phyloP scores from a whole-genome alignment of 2,888 invertebrate genomes.

The Tubiluchus corallicola region DNA sequence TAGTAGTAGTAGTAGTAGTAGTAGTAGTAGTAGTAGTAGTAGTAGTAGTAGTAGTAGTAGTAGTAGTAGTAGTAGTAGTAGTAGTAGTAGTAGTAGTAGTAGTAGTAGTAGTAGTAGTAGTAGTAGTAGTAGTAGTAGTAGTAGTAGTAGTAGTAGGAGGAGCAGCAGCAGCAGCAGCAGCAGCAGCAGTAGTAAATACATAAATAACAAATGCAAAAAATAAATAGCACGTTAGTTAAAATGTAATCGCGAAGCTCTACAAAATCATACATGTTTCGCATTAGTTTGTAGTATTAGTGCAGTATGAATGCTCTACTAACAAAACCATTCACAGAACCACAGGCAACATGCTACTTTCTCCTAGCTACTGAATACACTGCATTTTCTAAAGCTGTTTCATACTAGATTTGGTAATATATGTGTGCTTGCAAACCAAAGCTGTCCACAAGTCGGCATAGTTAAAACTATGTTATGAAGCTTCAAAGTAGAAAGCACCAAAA shows the following conservation, averaged over 20 bases:
- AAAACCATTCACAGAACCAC: no score
- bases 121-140: neutral
- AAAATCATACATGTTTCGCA: no score
- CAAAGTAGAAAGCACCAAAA: no score
- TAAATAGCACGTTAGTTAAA: neutral
- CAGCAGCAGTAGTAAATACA: neutral
- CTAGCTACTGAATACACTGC: no score
- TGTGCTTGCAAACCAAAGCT: no score
- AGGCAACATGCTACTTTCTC: no score
- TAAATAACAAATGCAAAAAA: neutral
- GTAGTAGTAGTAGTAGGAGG: neutral
- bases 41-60: neutral
- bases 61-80: neutral
- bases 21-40: neutral
- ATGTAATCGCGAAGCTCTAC: neutral
- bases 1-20: neutral
- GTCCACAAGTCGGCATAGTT: no score
- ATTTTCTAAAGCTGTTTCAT: no score
- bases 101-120: neutral
- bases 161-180: conserved; percentile 4
- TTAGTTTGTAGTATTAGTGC: conserved; percentile 6
- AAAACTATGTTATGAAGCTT: no score
- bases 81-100: neutral
- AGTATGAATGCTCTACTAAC: conserved; percentile 7
- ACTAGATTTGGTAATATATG: no score